These are phyloP conservation scores for Digitonthophagus gazella DNA, from an alignment of 2,888 invertebrate genomes.

Conservation along the genomic window DNA sequence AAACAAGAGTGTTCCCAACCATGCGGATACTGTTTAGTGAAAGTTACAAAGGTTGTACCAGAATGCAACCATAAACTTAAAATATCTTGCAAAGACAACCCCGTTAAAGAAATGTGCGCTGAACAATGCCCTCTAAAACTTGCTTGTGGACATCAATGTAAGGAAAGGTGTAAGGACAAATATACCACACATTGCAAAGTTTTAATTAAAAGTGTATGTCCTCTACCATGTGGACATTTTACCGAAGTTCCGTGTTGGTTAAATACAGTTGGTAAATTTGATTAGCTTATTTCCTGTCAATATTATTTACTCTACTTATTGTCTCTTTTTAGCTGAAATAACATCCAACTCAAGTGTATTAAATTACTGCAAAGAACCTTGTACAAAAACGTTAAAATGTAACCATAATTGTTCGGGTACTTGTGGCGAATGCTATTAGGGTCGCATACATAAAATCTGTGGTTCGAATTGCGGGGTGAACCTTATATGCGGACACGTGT, in stretches of 20 bases:
- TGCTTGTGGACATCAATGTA: conserved; percentile 54
- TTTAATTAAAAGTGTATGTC: conserved; percentile 33
- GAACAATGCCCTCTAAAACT: no score
- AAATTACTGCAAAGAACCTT: conserved; percentile 50
- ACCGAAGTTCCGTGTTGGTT: conserved; percentile 51
- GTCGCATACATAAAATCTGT: conserved; percentile 62
- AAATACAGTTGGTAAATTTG: conserved; percentile 32
- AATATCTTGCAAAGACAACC: conserved; percentile 47
- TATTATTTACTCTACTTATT: no score
- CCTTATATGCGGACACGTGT: conserved; percentile 65
- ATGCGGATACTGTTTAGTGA: conserved; percentile 53
- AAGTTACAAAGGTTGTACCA: conserved; percentile 48
- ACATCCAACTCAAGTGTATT: conserved; percentile 16
- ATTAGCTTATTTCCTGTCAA: no score
- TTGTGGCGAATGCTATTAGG: conserved; percentile 59
- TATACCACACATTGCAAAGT: conserved; percentile 47
- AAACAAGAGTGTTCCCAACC: conserved; percentile 51
- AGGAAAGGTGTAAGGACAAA: conserved; percentile 41
- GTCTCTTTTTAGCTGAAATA: conserved; percentile 2
- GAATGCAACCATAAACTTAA: conserved; percentile 50
- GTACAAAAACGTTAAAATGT: conserved; percentile 52
- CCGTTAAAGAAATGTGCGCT: conserved; percentile 50
- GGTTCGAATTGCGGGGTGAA: conserved; percentile 55
- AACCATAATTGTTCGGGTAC: conserved; percentile 56
- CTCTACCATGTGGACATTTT: conserved; percentile 52